Evolutionary conservation across 2,113 vertebrate species (phyloP).

Genomic region (Grammomys dolichurus): DNA sequence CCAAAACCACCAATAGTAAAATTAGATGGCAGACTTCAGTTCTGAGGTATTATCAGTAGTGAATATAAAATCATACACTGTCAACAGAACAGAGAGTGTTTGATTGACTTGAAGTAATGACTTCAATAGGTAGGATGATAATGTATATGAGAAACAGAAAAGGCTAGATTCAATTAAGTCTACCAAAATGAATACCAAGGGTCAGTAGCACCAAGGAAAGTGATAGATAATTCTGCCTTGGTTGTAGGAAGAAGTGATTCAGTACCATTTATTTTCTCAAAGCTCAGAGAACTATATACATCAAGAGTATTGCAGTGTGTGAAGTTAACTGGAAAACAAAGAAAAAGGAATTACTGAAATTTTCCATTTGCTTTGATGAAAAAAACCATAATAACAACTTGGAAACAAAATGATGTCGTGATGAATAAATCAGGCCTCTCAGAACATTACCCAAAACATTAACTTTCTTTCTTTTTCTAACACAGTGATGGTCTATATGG

Average conservation of each 20-base stretch:
- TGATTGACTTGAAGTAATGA: background rate
- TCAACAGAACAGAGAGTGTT: background rate
- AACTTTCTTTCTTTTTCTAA: background rate
- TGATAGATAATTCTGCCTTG: background rate
- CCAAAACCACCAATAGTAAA: background rate
- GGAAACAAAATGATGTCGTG: background rate
- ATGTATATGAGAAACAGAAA: background rate
- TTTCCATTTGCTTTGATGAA: background rate
- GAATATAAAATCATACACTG: background rate
- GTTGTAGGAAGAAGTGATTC: background rate
- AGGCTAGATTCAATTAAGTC: too few relatives aligned
- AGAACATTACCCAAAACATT: background rate
- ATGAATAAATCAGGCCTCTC: background rate
- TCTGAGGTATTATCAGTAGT: background rate
- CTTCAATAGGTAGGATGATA: too few relatives aligned
- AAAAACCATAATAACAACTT: background rate
- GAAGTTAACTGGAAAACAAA: constrained; percentile 26
- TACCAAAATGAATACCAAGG: background rate
- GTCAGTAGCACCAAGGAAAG: background rate
- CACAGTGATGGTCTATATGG: background rate
- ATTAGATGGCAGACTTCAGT: background rate
- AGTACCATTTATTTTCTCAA: background rate
- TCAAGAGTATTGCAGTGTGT: background rate
- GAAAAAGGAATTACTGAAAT: background rate
- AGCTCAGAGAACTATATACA: background rate